Percentiles rank a stretch among this genome's conserved stretches.
These are phyloP conservation scores for Pteromalus puparum DNA, from an alignment of 1,140 invertebrate genomes.

Conservation along the genomic window DNA sequence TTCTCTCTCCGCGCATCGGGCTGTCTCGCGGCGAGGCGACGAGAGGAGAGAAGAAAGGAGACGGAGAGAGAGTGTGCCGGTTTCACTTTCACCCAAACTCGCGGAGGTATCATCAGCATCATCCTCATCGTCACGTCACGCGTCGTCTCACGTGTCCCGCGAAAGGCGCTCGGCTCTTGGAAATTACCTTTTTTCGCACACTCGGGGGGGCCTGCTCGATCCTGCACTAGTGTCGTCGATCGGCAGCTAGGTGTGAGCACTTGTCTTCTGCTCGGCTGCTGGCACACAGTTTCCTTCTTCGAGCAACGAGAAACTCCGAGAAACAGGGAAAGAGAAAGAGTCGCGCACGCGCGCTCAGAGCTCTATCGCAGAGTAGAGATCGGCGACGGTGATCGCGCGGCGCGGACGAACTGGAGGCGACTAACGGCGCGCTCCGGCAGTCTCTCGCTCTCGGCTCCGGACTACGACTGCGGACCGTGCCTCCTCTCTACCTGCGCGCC, in stretches of 20 bases:
- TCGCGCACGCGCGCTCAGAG: constrained; percentile 45
- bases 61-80: not conserved
- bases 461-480: not conserved
- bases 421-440: constrained; percentile 46
- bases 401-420: constrained; percentile 55
- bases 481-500: constrained; percentile 14
- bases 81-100: constrained; percentile 38
- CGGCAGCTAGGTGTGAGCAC: too few species aligned
- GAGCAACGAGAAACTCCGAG: not conserved
- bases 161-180: not conserved
- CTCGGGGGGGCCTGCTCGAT: not conserved
- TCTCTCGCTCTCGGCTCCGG: constrained; percentile 12
- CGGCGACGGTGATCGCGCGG: constrained; percentile 31
- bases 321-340: not conserved
- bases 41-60: not conserved
- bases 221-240: not conserved
- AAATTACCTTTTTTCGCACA: constrained; percentile 29
- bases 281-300: not conserved
- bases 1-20: too few species aligned
- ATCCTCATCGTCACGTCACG: not conserved
- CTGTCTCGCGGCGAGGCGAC: too few species aligned
- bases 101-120: not conserved
- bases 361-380: constrained; percentile 44
- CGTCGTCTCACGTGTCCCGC: too few species aligned
- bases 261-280: too few species aligned